These are phyloP conservation scores for Drosophila setosimentum DNA, from an alignment of 2,888 invertebrate genomes.

Conservation along the genomic window DNA sequence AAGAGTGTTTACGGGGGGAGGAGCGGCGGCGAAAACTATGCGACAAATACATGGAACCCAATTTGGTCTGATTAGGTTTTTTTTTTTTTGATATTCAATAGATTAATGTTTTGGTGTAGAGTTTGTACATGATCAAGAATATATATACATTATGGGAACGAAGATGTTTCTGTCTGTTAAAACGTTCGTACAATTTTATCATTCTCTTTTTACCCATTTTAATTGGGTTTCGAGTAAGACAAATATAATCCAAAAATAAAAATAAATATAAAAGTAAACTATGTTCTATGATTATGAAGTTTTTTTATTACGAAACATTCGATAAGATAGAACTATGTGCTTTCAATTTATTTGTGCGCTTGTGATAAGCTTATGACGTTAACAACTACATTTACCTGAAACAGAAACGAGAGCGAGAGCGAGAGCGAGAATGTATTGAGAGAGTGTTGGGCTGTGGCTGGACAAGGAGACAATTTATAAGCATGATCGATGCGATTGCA, in stretches of 20 bases:
- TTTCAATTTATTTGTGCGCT: slow-evolving; percentile 1
- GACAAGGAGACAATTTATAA: slow-evolving; percentile 2
- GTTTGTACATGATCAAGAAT: background rate
- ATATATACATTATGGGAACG: background rate
- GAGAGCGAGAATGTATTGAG: too few relatives aligned
- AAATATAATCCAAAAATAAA: background rate
- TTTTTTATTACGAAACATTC: slow-evolving; percentile 5
- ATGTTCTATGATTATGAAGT: background rate
- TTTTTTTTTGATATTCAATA: background rate
- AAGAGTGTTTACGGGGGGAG: background rate
- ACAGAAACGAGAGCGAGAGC: background rate
- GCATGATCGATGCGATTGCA: slow-evolving; percentile 17
- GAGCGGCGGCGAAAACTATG: background rate
- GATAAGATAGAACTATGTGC: slow-evolving; percentile 26
- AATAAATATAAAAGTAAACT: background rate
- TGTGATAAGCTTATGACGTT: slow-evolving; percentile 11
- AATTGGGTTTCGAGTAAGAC: background rate
- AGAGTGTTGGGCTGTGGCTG: background rate
- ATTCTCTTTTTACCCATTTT: background rate
- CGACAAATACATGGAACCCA: background rate
- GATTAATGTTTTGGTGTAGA: background rate
- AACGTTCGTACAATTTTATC: background rate
- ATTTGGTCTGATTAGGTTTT: background rate
- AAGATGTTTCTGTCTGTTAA: background rate
- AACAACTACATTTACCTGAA: background rate